Evolutionary conservation across 2,888 invertebrate species (phyloP).

Genomic region (Eupelmus urozonus): DNA sequence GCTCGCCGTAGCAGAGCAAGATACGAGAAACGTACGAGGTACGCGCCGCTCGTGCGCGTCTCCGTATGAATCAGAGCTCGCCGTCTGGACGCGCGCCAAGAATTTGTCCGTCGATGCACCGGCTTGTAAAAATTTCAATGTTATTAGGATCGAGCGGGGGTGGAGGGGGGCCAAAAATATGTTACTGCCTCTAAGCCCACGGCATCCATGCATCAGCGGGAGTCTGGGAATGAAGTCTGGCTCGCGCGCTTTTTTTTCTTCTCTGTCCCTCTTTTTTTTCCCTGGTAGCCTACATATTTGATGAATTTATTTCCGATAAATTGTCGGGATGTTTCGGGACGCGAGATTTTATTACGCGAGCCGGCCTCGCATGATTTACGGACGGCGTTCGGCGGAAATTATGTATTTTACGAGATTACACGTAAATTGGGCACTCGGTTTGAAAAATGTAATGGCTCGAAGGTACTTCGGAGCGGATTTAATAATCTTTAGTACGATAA

Average conservation of each 20-base stretch:
- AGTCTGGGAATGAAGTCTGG: background rate
- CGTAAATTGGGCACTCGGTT: too few relatives aligned
- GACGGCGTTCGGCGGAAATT: too few relatives aligned
- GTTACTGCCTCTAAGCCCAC: constrained; percentile 12
- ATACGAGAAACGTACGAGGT: constrained; percentile 22
- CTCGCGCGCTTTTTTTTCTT: background rate
- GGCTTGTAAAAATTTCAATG: constrained; percentile 68
- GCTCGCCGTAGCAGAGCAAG: background rate
- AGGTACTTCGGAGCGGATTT: too few relatives aligned
- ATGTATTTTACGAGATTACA: too few relatives aligned
- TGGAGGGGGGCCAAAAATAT: constrained; percentile 24
- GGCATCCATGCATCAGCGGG: background rate
- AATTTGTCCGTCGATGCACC: constrained; percentile 63
- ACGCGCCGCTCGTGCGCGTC: constrained; percentile 11
- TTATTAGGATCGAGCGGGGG: constrained; percentile 56
- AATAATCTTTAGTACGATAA: too few relatives aligned
- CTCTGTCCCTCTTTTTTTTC: too few relatives aligned
- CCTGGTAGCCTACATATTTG: too few relatives aligned
- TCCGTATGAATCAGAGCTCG: constrained; percentile 38
- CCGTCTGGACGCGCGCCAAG: constrained; percentile 63
- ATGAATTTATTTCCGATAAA: background rate
- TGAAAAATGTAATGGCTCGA: too few relatives aligned
- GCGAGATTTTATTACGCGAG: too few relatives aligned
- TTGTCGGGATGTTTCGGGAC: background rate
- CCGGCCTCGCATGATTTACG: too few relatives aligned